Evolutionary conservation across 2,888 invertebrate species (phyloP).

Genomic region (Hirtodrosophila cameraria): DNA sequence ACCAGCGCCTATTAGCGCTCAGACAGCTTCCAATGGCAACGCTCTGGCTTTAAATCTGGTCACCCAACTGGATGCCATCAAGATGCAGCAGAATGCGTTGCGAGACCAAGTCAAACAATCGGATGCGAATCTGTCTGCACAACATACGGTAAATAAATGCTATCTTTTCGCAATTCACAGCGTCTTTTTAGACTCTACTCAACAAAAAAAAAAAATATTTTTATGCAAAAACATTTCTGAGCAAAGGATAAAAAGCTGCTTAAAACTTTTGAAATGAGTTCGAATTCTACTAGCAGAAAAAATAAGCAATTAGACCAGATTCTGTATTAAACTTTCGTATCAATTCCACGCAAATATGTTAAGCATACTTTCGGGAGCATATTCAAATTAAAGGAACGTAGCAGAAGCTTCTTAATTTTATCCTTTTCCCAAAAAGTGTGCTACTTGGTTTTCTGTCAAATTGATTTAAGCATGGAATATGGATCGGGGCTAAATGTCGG

Average conservation of each 20-base stretch:
- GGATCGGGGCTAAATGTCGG: no score
- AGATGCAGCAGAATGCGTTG: slow-evolving; percentile 91
- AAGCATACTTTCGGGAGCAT: no score
- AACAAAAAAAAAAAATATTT: slow-evolving; percentile 24
- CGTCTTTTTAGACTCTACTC: slow-evolving; percentile 26
- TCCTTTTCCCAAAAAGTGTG: no score
- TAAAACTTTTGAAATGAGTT: slow-evolving; percentile 10
- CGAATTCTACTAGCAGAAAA: no score
- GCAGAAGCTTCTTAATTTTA: no score
- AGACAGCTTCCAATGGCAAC: slow-evolving; percentile 57
- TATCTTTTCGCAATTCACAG: slow-evolving; percentile 34
- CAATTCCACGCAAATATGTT: no score
- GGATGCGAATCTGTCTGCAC: slow-evolving; percentile 97
- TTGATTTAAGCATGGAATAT: no score
- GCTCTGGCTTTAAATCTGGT: slow-evolving; percentile 74
- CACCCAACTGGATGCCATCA: slow-evolving; percentile 86
- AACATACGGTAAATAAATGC: slow-evolving; percentile 90
- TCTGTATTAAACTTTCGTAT: no score
- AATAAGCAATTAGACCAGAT: no score
- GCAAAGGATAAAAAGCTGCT: slow-evolving; percentile 30
- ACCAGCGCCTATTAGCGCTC: slow-evolving; percentile 23
- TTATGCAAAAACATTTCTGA: slow-evolving; percentile 14
- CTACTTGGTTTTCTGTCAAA: no score
- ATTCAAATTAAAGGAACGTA: no score
- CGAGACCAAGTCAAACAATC: slow-evolving; percentile 97